Percentiles rank a stretch among this genome's conserved stretches.
Conservation (phyloP, 2,888 invertebrate genomes). For the Ennomos quercinarius region DNA sequence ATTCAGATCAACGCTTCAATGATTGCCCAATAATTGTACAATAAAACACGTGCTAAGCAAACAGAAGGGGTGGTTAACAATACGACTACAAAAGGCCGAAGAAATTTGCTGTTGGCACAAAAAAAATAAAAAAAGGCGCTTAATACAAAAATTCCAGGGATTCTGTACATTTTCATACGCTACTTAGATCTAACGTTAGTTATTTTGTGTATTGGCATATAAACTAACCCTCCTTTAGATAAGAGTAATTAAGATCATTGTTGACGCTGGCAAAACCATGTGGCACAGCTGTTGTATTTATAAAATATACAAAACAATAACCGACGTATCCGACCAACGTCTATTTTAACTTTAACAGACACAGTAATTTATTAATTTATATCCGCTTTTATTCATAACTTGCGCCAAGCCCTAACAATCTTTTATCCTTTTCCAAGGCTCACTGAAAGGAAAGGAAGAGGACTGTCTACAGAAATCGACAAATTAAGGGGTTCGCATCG, state of each 20-base stretch:
- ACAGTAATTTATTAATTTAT: not conserved
- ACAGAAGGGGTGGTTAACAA: constrained; percentile 75
- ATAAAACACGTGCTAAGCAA: constrained; percentile 79
- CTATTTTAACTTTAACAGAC: too few relatives aligned
- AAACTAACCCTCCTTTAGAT: too few relatives aligned
- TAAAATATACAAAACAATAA: too few relatives aligned
- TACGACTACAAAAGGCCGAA: constrained; percentile 57
- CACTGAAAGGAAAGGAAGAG: constrained; percentile 74
- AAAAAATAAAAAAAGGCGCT: constrained; percentile 40
- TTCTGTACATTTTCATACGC: not conserved
- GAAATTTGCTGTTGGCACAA: constrained; percentile 50
- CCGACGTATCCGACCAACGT: too few relatives aligned
- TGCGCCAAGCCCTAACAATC: constrained; percentile 43
- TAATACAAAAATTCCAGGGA: not conserved
- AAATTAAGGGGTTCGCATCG: constrained; percentile 64
- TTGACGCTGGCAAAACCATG: too few relatives aligned
- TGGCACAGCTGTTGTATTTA: too few relatives aligned
- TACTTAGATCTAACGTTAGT: too few relatives aligned
- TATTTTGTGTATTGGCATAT: too few relatives aligned
- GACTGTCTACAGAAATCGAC: constrained; percentile 69
- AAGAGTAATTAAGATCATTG: too few relatives aligned
- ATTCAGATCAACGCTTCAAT: constrained; percentile 60
- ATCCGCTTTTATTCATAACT: constrained; percentile 30
- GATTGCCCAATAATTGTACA: constrained; percentile 79
- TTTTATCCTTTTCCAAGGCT: constrained; percentile 59